These are phyloP conservation scores for Trypoxylus dichotomus DNA, from an alignment of 1,140 invertebrate genomes.

Conservation along the genomic window DNA sequence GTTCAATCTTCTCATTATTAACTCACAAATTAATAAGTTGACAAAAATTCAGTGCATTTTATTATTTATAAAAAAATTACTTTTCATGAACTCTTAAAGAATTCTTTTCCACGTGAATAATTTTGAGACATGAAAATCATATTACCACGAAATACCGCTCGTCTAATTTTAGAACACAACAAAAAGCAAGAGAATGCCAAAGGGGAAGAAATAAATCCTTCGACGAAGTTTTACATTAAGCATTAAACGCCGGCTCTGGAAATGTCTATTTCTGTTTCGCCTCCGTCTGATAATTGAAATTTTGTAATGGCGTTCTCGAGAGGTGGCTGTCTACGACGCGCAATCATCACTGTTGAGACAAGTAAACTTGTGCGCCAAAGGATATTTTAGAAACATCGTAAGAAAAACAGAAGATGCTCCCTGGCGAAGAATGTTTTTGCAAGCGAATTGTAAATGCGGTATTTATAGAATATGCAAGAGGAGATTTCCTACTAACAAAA, in stretches of 20 bases:
- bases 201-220: constrained; percentile 23
- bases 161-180: neutral
- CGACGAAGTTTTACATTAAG: constrained; percentile 16
- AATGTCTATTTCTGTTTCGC: constrained; percentile 21
- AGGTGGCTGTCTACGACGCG: neutral
- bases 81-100: too few relatives aligned
- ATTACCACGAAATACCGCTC: constrained; percentile 1
- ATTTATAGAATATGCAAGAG: too few relatives aligned
- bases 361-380: neutral
- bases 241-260: constrained; percentile 3
- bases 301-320: constrained; percentile 24
- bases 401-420: too few relatives aligned
- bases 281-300: constrained; percentile 4
- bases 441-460: too few relatives aligned
- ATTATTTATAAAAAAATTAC: too few relatives aligned
- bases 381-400: neutral
- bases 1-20: too few relatives aligned
- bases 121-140: too few relatives aligned
- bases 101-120: too few relatives aligned
- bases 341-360: neutral
- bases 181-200: neutral
- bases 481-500: too few relatives aligned
- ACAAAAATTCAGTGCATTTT: too few relatives aligned
- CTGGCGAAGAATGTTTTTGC: too few relatives aligned
- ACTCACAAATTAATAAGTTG: too few relatives aligned